A percentile compares a stretch with the other conserved stretches of the same genome.
Evolutionary conservation across 37 sponge, comb jelly and placozoan genomes (phyloP).

Genomic region (Lycopodina hypogea): DNA sequence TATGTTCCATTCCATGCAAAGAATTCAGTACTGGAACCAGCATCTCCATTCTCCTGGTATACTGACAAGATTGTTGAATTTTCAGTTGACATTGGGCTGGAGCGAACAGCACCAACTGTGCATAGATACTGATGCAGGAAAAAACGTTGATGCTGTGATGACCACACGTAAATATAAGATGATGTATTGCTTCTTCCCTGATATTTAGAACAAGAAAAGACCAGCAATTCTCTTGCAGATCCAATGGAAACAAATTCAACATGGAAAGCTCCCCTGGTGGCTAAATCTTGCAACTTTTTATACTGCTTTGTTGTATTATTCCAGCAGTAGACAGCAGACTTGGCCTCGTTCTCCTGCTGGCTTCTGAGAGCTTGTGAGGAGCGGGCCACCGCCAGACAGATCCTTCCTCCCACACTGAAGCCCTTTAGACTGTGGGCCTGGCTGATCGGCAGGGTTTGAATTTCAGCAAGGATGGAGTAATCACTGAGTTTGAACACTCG

Average conservation of each 20-base stretch:
- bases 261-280: conserved; percentile 8
- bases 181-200: too few species aligned
- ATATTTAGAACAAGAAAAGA: conserved; percentile 1
- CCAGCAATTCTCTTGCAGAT: not conserved
- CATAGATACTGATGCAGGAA: not conserved
- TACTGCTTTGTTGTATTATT: not conserved
- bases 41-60: not conserved
- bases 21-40: not conserved
- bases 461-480: not conserved
- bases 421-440: not conserved
- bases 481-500: conserved; percentile 4
- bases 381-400: not conserved
- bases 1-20: conserved; percentile 7
- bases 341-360: not conserved
- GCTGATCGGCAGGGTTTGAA: not conserved
- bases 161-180: conserved; percentile 10
- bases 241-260: conserved; percentile 8
- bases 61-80: not conserved
- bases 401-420: not conserved
- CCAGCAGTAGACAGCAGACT: conserved; percentile 18
- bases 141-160: not conserved
- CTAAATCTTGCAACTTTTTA: conserved; percentile 8
- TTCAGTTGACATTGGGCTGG: not conserved
- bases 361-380: not conserved
- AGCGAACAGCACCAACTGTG: not conserved